A percentile compares a stretch with the other conserved stretches of the same genome.
Conservation (phyloP, 2,797 vertebrate genomes). For the Malurus leucopterus region DNA sequence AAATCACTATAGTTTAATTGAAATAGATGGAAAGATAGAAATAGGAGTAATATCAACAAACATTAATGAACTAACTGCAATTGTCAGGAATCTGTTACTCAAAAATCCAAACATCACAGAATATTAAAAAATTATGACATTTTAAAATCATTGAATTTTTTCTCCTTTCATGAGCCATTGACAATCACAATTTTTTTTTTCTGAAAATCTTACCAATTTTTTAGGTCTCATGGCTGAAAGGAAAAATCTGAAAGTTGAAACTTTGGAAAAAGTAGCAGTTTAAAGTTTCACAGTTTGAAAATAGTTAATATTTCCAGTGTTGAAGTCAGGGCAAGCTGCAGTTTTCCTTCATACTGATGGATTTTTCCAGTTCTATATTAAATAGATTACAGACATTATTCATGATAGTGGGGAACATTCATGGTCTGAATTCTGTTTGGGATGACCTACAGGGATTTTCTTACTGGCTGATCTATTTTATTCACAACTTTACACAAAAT, state of each 20-base stretch:
- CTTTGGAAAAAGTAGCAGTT: background rate
- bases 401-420: background rate
- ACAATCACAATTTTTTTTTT: accelerated
- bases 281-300: background rate
- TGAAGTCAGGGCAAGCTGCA: background rate
- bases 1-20: background rate
- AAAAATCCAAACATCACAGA: background rate
- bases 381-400: background rate
- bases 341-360: background rate
- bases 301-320: background rate
- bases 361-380: background rate
- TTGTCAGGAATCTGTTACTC: background rate
- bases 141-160: background rate
- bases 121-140: background rate
- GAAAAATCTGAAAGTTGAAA: background rate
- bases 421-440: background rate
- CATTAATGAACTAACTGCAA: background rate
- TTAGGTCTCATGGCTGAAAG: background rate
- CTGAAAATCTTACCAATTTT: background rate
- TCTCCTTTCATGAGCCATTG: background rate
- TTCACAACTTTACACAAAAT: background rate
- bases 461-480: background rate
- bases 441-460: background rate
- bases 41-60: background rate
- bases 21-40: background rate